Conservation (phyloP, 1,140 invertebrate species). For the Cotesia vestalis region DNA sequence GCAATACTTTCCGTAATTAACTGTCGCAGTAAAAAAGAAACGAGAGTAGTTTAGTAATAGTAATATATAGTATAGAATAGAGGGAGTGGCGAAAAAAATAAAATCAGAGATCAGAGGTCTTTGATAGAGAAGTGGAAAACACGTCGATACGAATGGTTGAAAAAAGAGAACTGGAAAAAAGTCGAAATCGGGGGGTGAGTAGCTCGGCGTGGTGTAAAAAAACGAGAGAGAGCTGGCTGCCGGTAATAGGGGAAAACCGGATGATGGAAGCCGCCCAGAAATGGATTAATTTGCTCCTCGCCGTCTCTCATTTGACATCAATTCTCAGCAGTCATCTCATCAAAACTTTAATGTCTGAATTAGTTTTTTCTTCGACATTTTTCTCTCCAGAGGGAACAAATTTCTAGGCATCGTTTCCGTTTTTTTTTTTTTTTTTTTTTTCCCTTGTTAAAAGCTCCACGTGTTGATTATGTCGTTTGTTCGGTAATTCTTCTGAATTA, state of each 20-base stretch:
- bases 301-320: slow-evolving; percentile 29
- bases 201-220: slow-evolving; percentile 39
- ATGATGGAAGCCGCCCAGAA: slow-evolving; percentile 38
- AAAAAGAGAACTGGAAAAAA: slow-evolving; percentile 27
- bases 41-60: neutral
- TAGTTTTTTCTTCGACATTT: neutral
- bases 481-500: no score
- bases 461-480: neutral
- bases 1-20: slow-evolving; percentile 59
- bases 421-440: no score
- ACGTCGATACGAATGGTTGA: slow-evolving; percentile 22
- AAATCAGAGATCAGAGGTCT: slow-evolving; percentile 5
- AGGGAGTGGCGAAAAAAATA: slow-evolving; percentile 28
- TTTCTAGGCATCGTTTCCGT: neutral
- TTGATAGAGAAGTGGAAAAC: slow-evolving; percentile 14
- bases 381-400: neutral
- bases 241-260: slow-evolving; percentile 33
- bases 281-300: slow-evolving; percentile 48
- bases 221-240: slow-evolving; percentile 41
- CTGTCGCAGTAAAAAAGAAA: slow-evolving; percentile 40
- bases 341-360: neutral
- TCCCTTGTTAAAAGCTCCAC: neutral
- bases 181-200: slow-evolving; percentile 44
- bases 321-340: slow-evolving; percentile 20
- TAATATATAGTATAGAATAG: neutral